phyloP scores from a whole-genome alignment of 1,140 invertebrate genomes.

The Condylostylus longicornis region DNA sequence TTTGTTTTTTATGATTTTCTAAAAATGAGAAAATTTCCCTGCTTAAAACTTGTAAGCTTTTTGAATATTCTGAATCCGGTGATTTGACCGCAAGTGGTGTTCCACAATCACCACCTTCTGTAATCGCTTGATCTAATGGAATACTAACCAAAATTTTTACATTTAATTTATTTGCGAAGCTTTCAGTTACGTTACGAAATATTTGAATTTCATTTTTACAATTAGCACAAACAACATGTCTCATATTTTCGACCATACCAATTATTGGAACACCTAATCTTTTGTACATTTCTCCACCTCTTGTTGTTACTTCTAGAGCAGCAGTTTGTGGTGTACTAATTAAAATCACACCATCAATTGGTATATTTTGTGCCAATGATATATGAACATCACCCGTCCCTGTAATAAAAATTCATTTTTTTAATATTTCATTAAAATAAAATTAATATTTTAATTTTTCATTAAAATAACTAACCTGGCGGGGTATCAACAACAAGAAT shows the following conservation, averaged over 20 bases:
- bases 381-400: conserved; percentile 83
- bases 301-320: conserved; percentile 61
- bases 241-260: conserved; percentile 80
- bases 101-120: conserved; percentile 55
- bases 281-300: conserved; percentile 66
- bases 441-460: too few relatives aligned
- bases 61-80: conserved; percentile 34
- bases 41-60: conserved; percentile 15
- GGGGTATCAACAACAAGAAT: conserved; percentile 77
- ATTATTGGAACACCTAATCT: conserved; percentile 64
- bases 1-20: not conserved
- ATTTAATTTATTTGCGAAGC: conserved; percentile 38
- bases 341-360: conserved; percentile 59
- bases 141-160: conserved; percentile 51
- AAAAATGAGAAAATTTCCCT: conserved; percentile 7
- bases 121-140: conserved; percentile 55
- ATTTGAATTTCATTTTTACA: conserved; percentile 47
- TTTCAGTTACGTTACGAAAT: conserved; percentile 41
- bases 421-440: too few relatives aligned
- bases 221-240: conserved; percentile 49
- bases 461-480: too few relatives aligned
- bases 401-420: too few relatives aligned
- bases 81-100: conserved; percentile 59
- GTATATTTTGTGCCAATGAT: conserved; percentile 72
- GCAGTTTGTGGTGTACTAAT: conserved; percentile 77